These are phyloP conservation scores for Aporophyla nigra DNA, from an alignment of 2,888 invertebrate genomes.

Conservation along the genomic window DNA sequence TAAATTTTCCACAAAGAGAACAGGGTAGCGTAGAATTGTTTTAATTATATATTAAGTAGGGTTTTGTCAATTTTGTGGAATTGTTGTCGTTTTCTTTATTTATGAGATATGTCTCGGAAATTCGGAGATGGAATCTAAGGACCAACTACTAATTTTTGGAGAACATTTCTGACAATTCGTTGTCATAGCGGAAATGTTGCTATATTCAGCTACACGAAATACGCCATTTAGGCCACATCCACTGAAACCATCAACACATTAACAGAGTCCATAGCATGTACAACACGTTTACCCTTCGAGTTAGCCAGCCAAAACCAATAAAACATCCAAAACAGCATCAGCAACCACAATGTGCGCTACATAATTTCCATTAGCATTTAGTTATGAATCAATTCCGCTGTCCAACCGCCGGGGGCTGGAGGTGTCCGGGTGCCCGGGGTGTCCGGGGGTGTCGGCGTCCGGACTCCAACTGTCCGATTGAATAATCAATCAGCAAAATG, in stretches of 20 bases:
- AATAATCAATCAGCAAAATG: constrained; percentile 89
- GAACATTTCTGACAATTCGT: neutral
- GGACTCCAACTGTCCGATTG: constrained; percentile 82
- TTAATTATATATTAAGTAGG: constrained; percentile 31
- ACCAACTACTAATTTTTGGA: neutral
- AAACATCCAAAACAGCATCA: constrained; percentile 38
- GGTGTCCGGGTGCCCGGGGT: constrained; percentile 22
- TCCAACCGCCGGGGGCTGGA: constrained; percentile 67
- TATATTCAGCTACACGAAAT: no score
- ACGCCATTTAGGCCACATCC: neutral
- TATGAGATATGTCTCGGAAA: neutral
- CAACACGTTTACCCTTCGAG: constrained; percentile 26
- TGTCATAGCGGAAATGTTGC: neutral
- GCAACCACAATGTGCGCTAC: constrained; percentile 64
- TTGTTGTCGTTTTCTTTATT: constrained; percentile 5
- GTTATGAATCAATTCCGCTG: constrained; percentile 83
- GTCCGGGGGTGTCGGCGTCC: constrained; percentile 61
- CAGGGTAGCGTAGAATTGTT: constrained; percentile 30
- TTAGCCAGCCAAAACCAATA: constrained; percentile 30
- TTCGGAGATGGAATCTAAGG: neutral
- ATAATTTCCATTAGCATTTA: constrained; percentile 84
- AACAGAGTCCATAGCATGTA: constrained; percentile 5
- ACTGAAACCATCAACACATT: constrained; percentile 25
- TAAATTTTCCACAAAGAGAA: constrained; percentile 46
- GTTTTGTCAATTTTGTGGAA: constrained; percentile 21